A percentile compares a stretch with the other conserved stretches of the same genome.
phyloP scores from a whole-genome alignment of 2,113 vertebrate species.

The Calypte anna region DNA sequence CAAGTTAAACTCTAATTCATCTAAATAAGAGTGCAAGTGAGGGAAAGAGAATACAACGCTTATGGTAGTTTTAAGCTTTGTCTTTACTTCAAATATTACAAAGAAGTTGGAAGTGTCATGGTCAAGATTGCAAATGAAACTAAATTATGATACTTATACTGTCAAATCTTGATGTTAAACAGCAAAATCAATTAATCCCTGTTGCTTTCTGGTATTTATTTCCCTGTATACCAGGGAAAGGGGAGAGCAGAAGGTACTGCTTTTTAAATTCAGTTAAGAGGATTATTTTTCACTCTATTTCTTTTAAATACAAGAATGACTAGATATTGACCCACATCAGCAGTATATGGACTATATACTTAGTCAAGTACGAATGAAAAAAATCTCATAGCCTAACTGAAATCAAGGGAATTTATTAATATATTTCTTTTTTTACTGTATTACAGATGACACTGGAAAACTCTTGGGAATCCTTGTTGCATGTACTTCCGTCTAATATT shows the following conservation, averaged over 20 bases:
- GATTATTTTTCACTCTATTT: neutral
- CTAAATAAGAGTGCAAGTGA: neutral
- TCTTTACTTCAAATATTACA: neutral
- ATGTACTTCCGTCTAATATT: neutral
- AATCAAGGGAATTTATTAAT: neutral
- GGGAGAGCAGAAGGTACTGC: accelerated
- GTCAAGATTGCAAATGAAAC: neutral
- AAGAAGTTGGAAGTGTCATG: neutral
- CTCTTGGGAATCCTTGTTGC: neutral
- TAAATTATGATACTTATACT: neutral
- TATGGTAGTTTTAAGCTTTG: neutral
- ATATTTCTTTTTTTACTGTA: neutral
- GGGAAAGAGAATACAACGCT: neutral
- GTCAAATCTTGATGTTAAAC: neutral
- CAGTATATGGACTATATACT: neutral
- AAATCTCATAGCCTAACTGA: neutral
- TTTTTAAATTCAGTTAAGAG: neutral
- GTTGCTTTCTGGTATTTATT: neutral
- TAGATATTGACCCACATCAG: neutral
- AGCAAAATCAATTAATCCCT: neutral
- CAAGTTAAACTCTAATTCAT: neutral
- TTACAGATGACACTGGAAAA: neutral
- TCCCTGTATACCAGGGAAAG: neutral
- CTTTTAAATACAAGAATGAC: neutral
- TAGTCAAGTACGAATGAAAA: neutral